These are phyloP conservation scores for Gymnoscopelus braueri DNA, from an alignment of 2,797 vertebrate species.

Conservation along the genomic window DNA sequence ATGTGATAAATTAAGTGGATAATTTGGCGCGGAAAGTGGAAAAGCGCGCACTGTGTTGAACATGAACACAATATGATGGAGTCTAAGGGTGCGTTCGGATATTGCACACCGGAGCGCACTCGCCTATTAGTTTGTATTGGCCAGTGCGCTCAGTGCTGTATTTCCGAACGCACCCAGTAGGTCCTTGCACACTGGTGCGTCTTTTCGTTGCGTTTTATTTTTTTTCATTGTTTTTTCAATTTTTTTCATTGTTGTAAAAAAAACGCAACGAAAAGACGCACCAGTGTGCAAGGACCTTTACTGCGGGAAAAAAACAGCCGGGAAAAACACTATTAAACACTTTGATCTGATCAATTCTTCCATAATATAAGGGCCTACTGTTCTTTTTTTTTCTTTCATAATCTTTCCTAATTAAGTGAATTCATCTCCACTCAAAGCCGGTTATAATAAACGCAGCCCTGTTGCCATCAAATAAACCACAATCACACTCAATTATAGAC, in stretches of 20 bases:
- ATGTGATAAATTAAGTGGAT: constrained; percentile 91
- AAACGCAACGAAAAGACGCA: too few species aligned
- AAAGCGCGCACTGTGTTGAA: constrained; percentile 83
- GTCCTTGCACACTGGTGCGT: too few species aligned
- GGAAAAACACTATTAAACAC: constrained; percentile 63
- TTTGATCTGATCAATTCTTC: constrained; percentile 23
- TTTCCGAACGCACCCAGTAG: too few species aligned
- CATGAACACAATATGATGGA: constrained; percentile 71
- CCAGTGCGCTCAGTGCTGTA: too few species aligned
- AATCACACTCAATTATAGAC: constrained; percentile 70
- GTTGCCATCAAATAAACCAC: constrained; percentile 79
- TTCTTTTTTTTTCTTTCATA: constrained; percentile 76
- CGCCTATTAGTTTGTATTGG: too few species aligned
- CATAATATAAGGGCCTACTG: constrained; percentile 83
- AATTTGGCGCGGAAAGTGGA: constrained; percentile 89
- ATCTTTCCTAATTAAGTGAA: constrained; percentile 85
- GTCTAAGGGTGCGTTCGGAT: too few species aligned
- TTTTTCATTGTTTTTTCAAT: too few species aligned
- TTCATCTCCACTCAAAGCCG: constrained; percentile 74
- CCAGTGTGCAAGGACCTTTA: too few species aligned
- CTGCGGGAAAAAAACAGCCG: too few species aligned
- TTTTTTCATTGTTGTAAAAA: too few species aligned
- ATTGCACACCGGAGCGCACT: too few species aligned
- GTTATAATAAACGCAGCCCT: constrained; percentile 60
- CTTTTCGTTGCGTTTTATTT: too few species aligned